Base-by-base conservation (phyloP, 2,797 vertebrate genomes). In the Microctenopoma steveboyesi region DNA sequence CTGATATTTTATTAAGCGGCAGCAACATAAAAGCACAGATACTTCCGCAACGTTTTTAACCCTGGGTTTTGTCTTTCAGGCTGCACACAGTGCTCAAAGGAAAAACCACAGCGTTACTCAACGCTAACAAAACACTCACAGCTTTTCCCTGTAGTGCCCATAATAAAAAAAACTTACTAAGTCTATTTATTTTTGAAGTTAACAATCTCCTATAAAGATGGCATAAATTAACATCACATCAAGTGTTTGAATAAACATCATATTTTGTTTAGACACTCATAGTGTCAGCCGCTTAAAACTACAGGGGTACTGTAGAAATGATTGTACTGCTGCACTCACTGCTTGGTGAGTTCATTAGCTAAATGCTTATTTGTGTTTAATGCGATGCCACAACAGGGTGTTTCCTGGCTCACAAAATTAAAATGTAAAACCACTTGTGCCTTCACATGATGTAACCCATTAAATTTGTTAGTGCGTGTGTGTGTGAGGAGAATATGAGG, bases 331-430 rank as follows among this genome's bases (percentile, higher is more conserved):
- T 30, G 67, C 61, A 60, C 64, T 68, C 48, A 49, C 72, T 69
- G 81, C 78, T 69, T 71, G 47, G 56, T 64, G 45, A 80, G 54
- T 54, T 50, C 82, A 73, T 90, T 74, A 88, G 71, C 80, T 79
- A 79, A 83, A 77, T 52, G 68, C 72, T 81, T 60, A 60, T 87
- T 83, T 72, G 46, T 72, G 57, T 73, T 81, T 72, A 85, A 81
- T 66, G 69, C 1, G 48, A 7, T 46, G 56, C 64, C 65, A 48
- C 78, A 65, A 83, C 83, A 74, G 74, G 76, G 69, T 81, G 54
- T 82, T 87, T 82, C 53, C 68, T 62, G 49, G 45, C 76, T 76
- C 55, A 51, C 60, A 62, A 61, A 78, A 82, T 81, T 81, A 72
- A 82, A 79, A 78, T 72, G 69, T 67, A 71, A 79, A 73, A 75